Evolutionary conservation across 2,113 vertebrate species (phyloP).

Genomic region (Hiodon alosoides): DNA sequence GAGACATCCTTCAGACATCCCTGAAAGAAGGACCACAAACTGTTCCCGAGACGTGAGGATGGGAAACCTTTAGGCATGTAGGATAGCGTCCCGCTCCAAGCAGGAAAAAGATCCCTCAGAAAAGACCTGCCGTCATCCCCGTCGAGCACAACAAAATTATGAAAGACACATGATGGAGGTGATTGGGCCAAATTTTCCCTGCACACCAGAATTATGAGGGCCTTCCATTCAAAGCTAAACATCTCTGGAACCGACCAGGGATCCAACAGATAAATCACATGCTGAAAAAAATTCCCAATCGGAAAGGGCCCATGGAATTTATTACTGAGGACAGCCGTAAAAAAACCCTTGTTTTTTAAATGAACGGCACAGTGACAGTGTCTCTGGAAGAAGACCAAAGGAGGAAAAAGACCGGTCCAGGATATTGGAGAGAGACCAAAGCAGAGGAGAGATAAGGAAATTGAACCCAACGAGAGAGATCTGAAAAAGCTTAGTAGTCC

Average conservation of each 20-base stretch:
- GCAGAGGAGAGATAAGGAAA: constrained; percentile 60
- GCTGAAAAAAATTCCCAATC: constrained; percentile 35
- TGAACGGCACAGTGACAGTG: constrained; percentile 39
- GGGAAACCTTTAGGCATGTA: background rate
- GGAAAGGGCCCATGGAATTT: constrained; percentile 49
- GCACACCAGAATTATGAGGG: background rate
- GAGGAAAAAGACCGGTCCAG: constrained; percentile 24
- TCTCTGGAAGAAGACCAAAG: constrained; percentile 6
- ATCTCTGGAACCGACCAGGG: constrained; percentile 28
- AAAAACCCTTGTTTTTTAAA: constrained; percentile 45
- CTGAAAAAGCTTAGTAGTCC: constrained; percentile 34
- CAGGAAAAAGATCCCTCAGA: constrained; percentile 1
- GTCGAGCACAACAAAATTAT: constrained; percentile 15
- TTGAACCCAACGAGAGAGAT: constrained; percentile 44
- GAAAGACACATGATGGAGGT: constrained; percentile 23
- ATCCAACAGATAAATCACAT: constrained; percentile 41
- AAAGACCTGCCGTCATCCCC: background rate
- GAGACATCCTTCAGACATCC: background rate
- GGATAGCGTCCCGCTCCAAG: constrained; percentile 17
- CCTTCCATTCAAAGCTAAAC: constrained; percentile 1
- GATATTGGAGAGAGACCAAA: constrained; percentile 57
- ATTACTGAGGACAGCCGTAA: constrained; percentile 48
- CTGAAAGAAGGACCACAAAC: background rate
- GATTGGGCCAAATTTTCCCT: constrained; percentile 28
- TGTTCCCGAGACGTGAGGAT: background rate